Conservation (phyloP, 2,797 vertebrate genomes). For the Cossypha niveicapilla region DNA sequence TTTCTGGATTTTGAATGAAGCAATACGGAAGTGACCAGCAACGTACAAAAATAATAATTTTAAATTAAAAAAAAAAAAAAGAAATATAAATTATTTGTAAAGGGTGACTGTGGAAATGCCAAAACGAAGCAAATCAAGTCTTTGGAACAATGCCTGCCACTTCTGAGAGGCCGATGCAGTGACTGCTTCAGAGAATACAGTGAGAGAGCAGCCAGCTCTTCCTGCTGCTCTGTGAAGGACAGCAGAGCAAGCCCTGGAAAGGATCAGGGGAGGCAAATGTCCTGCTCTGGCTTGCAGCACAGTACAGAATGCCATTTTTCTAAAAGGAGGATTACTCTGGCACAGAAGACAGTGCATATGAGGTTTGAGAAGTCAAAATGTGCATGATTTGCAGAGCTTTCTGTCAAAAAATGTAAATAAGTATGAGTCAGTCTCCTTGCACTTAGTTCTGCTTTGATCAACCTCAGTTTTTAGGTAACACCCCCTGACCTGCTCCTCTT, state of each 20-base stretch:
- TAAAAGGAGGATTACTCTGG: constrained; percentile 48
- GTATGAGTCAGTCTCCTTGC: constrained; percentile 44
- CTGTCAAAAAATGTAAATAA: constrained; percentile 69
- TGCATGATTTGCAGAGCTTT: constrained; percentile 19
- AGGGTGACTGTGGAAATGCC: constrained; percentile 74
- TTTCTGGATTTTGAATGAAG: constrained; percentile 82
- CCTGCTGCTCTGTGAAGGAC: constrained; percentile 15
- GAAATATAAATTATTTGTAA: constrained; percentile 50
- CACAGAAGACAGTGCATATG: constrained; percentile 10
- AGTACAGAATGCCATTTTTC: background rate
- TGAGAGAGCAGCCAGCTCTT: constrained; percentile 31
- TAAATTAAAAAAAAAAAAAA: constrained; percentile 19
- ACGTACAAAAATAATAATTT: constrained; percentile 69
- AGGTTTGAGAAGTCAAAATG: constrained; percentile 30
- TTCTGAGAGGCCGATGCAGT: constrained; percentile 29
- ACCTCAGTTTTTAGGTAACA: constrained; percentile 20
- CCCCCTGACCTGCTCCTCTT: background rate
- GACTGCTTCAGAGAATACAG: constrained; percentile 31
- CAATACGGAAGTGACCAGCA: constrained; percentile 85
- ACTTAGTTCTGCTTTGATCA: constrained; percentile 52
- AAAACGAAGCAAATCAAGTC: constrained; percentile 70
- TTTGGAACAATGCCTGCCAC: constrained; percentile 54
- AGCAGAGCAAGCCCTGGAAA: background rate
- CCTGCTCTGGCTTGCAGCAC: constrained; percentile 17
- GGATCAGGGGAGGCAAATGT: background rate